Base-by-base conservation (phyloP, 2,113 vertebrate species). In the Actenoides lindsayi region DNA sequence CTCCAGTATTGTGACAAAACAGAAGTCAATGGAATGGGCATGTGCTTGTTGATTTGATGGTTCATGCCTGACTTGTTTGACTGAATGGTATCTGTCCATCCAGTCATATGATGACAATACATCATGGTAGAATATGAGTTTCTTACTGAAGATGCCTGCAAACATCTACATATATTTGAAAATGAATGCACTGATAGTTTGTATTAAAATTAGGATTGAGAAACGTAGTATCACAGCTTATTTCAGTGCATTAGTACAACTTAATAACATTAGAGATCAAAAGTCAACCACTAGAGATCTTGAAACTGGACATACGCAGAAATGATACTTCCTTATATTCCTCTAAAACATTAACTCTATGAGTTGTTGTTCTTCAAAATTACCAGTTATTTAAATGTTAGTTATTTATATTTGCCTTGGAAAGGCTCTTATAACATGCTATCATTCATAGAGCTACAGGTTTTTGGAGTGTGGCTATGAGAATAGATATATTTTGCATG, bases 101-200 rank as follows among this genome's bases (percentile, higher is more conserved):
- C 24, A 77, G 33, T 50, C 57, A 15, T 27, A 24, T 9, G 24
- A 42, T 68, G 13, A 80, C 85, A 80, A 51, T 57, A 13, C 11
- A 25, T 33, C 0, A 0, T 17, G 28, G 18, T 15, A 63, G 12
- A 59, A 13, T 69, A 21, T 5, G 13, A 79, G 5, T 62, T 93
- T 85, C 48, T 44, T 16, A 20, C 11, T 75, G 69, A 73, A 42
- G 15, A 5, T 71, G 25, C 8, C 35, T 81, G 35, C 17, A 19
- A 39, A 60, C 30, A 9, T 74, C 25, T 77, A 5, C 16, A 41
- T 60, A 2, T 4, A 31, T 57, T 79, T 88, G 24, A 68, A 82
- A 94, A 65, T 18, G 11, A 86, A 62, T 57, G 21, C 17, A 12
- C 33, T 41, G 9, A 35, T 80, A 89, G 7, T 6, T 24, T 77